Evolutionary conservation across 2,888 invertebrate species (phyloP), one percentile per base, ranked within the genome.

Genomic region (Merodon equestris): DNA sequence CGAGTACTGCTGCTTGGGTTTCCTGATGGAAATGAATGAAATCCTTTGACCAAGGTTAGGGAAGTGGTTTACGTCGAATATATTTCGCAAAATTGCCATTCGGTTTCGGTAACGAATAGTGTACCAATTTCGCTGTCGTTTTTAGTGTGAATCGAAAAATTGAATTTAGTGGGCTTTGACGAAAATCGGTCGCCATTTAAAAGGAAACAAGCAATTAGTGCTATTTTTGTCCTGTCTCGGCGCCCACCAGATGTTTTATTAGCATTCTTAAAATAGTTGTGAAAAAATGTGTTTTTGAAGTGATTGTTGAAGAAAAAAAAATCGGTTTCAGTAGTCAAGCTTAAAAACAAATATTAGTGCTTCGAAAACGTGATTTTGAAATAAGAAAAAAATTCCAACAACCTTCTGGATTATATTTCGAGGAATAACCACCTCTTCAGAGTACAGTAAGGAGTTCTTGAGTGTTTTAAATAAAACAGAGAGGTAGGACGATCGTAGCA

Each of bases 31-130:
- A 60, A 60, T 60, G 68, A 68, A 68, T 60, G 60, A 68, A 68
- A 53, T 60, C 68, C 68, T 40, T 53, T 68, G 47, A 60, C 45
- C 53, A 53, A 68, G 38, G 67, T 51, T 44, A 57, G 34, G 13
- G 50, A 40, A 50, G 42, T 58, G 58, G 1, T 34, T 48, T 27
- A 50, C 10, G 9, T 13, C 27, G 5, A 27, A 17, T 10, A 14
- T 19, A 19, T n/a, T n/a, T n/a, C n/a, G n/a, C n/a, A n/a, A n/a
- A 42, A 56, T 27, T 63, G 68, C 63, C 57, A 63, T 70, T 75
- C 47, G 60, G 38, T 70, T 75, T 66, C 68, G 68, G 38, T 15
- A 36, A 40, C 3, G 38, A 27, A 4, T 27, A 4, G 2, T 27
- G 2, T 2, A 2, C 7, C 27, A 27, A 27, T 27, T 27, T 27